These are phyloP conservation scores for Sciurus vulgaris DNA, from an alignment of 2,797 vertebrate species.

Conservation along the genomic window DNA sequence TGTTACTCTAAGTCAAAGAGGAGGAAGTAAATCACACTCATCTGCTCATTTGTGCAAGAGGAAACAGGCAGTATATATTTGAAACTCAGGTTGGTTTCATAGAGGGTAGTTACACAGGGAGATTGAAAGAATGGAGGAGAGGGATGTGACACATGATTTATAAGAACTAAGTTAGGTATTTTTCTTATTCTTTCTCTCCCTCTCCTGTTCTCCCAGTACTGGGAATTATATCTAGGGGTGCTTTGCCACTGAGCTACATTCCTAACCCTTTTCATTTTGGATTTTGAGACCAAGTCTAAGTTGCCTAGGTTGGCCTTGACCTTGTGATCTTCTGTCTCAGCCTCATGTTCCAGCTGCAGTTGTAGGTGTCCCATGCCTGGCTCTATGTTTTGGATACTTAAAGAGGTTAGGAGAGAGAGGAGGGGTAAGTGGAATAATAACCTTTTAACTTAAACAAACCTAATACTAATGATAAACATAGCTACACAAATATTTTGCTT, in stretches of 20 bases:
- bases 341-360: too few species aligned
- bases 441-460: conserved; percentile 4
- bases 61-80: not conserved
- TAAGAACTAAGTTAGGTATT: not conserved
- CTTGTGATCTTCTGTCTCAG: too few species aligned
- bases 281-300: too few species aligned
- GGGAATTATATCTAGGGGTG: too few species aligned
- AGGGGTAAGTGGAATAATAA: not conserved
- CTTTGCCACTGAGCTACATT: too few species aligned
- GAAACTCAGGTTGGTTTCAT: not conserved
- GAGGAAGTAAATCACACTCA: not conserved
- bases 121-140: not conserved
- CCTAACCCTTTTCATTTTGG: too few species aligned
- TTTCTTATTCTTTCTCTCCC: too few species aligned
- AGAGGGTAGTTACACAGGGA: not conserved
- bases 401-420: not conserved
- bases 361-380: too few species aligned
- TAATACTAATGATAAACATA: not conserved
- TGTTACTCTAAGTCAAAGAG: not conserved
- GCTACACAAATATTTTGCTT: not conserved
- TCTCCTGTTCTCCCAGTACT: too few species aligned
- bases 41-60: not conserved
- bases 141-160: not conserved
- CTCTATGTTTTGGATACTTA: not conserved
- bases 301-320: too few species aligned